Evolutionary conservation across 2,888 invertebrate species (phyloP).

Genomic region (Auanema sp.): DNA sequence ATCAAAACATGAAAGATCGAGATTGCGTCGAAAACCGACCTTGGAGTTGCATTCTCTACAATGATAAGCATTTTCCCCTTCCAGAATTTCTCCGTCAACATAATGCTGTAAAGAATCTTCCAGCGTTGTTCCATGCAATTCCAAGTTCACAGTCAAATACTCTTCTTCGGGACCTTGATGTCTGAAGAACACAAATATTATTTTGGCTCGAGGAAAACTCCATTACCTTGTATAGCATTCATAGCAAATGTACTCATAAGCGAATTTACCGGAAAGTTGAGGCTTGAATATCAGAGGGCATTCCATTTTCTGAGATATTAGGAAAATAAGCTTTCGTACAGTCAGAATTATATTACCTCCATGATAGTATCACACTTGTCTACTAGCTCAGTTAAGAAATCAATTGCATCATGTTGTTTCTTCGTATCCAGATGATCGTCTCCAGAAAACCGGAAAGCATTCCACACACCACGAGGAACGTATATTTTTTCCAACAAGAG

Average conservation of each 20-base stretch:
- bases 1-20: constrained; percentile 11
- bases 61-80: constrained; percentile 70
- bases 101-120: constrained; percentile 66
- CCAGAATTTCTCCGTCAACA: constrained; percentile 69
- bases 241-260: constrained; percentile 70
- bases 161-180: constrained; percentile 37
- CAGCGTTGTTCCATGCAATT: constrained; percentile 30
- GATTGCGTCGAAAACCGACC: constrained; percentile 54
- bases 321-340: constrained; percentile 11
- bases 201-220: neutral
- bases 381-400: constrained; percentile 69
- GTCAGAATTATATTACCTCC: constrained; percentile 57
- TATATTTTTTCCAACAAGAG: constrained; percentile 68
- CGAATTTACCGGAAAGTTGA: constrained; percentile 68
- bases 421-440: constrained; percentile 68
- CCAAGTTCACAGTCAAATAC: constrained; percentile 33
- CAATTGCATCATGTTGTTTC: constrained; percentile 70
- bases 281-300: constrained; percentile 67
- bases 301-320: constrained; percentile 65
- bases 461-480: constrained; percentile 69
- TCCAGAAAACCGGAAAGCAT: constrained; percentile 68
- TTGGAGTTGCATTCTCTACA: constrained; percentile 70
- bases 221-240: constrained; percentile 68
- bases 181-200: constrained; percentile 6
- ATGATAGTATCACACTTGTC: constrained; percentile 69